Evolutionary conservation across 2,888 invertebrate species (phyloP).

Genomic region (Drosophila peninsularis): DNA sequence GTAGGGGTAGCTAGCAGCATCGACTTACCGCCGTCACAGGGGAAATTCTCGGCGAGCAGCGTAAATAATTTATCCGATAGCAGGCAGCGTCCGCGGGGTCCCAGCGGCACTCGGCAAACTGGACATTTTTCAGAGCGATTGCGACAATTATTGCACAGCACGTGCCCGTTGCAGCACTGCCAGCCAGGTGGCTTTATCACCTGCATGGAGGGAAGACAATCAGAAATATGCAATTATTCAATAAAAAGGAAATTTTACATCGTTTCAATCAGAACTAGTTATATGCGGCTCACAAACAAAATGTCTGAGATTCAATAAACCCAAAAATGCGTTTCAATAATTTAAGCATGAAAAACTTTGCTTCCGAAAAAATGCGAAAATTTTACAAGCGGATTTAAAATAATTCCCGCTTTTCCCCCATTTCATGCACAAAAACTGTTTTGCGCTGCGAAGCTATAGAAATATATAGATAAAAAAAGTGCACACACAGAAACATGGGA

Average conservation of each 20-base stretch:
- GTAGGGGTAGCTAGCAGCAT: slow-evolving; percentile 1
- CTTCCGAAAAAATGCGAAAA: slow-evolving; percentile 69
- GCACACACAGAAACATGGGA: slow-evolving; percentile 33
- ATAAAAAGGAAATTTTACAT: background rate
- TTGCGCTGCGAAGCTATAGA: slow-evolving; percentile 43
- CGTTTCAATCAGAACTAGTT: background rate
- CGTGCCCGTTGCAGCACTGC: slow-evolving; percentile 86
- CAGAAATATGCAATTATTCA: background rate
- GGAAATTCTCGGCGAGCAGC: slow-evolving; percentile 84
- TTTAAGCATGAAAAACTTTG: slow-evolving; percentile 16
- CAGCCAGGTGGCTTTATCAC: slow-evolving; percentile 85
- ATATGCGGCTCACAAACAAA: background rate
- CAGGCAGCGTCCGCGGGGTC: slow-evolving; percentile 85
- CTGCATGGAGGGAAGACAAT: slow-evolving; percentile 53
- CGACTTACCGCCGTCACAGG: slow-evolving; percentile 83
- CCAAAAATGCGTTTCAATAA: slow-evolving; percentile 6
- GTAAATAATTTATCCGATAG: slow-evolving; percentile 85
- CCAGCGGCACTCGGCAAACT: slow-evolving; percentile 85
- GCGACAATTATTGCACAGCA: slow-evolving; percentile 85
- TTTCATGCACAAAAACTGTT: slow-evolving; percentile 62
- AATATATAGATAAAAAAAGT: slow-evolving; percentile 3
- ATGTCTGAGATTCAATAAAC: slow-evolving; percentile 9
- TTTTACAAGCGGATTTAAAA: slow-evolving; percentile 78
- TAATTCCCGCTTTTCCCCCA: slow-evolving; percentile 57
- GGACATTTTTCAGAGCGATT: slow-evolving; percentile 85